Conservation (phyloP, 1,140 invertebrate genomes). For the Uloborus diversus region DNA sequence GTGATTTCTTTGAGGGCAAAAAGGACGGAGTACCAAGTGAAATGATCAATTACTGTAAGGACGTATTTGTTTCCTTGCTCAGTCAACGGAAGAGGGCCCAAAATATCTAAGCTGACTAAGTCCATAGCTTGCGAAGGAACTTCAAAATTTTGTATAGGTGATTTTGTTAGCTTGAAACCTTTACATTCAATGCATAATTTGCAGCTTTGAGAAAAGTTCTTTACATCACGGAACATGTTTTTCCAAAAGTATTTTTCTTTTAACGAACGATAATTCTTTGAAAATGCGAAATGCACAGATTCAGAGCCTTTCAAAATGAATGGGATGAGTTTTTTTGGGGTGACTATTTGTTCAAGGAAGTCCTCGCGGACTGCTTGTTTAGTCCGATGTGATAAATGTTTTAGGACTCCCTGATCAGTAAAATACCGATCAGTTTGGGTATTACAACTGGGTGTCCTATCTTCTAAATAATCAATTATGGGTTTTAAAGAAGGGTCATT, state of each 20-base stretch:
- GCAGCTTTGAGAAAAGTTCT: not conserved
- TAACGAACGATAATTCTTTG: not conserved
- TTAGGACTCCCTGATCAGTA: not conserved
- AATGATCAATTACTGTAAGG: no score
- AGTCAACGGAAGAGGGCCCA: no score
- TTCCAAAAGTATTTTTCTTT: not conserved
- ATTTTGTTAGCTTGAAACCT: no score
- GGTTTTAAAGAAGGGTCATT: not conserved
- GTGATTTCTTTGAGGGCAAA: no score
- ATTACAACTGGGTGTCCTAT: not conserved
- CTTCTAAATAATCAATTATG: conserved; percentile 1
- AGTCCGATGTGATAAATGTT: not conserved
- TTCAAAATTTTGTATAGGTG: no score
- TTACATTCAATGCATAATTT: no score
- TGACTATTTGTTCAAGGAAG: no score
- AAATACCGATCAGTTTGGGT: not conserved
- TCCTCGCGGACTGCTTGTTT: not conserved
- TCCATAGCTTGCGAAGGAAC: not conserved
- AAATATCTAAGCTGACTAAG: not conserved
- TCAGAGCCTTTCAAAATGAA: not conserved
- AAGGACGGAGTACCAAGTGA: no score
- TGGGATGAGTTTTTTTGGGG: no score
- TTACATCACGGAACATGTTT: no score
- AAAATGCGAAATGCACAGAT: not conserved
- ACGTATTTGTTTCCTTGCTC: not conserved